A percentile compares a stretch with the other conserved stretches of the same genome.
phyloP scores from a whole-genome alignment of 2,113 vertebrate species.

The Trematomus loennbergii region DNA sequence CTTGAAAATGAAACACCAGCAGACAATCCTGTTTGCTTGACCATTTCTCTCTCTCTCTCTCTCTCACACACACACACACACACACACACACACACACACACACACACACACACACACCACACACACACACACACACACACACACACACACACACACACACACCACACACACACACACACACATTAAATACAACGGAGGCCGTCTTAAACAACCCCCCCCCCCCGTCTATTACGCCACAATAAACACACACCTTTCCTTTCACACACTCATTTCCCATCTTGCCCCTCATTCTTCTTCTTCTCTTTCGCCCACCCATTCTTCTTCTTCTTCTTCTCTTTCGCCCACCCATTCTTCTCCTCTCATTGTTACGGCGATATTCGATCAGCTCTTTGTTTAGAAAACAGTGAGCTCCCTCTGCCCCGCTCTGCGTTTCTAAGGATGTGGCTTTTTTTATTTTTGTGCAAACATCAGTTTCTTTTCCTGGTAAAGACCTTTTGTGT shows the following conservation, averaged over 20 bases:
- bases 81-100: slow-evolving; percentile 6
- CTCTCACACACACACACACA: background rate
- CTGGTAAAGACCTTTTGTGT: slow-evolving; percentile 10
- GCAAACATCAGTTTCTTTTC: slow-evolving; percentile 40
- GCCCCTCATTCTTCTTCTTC: background rate
- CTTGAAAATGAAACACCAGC: slow-evolving; percentile 3
- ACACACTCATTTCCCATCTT: background rate
- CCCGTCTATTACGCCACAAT: background rate
- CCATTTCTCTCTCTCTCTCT: background rate
- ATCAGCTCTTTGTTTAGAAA: slow-evolving; percentile 51
- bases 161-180: too few species aligned
- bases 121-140: too few species aligned
- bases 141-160: too few species aligned
- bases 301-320: background rate
- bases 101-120: too few species aligned
- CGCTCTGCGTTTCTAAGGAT: slow-evolving; percentile 43
- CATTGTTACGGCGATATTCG: slow-evolving; percentile 36
- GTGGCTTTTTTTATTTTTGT: slow-evolving; percentile 28
- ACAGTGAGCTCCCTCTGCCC: slow-evolving; percentile 24
- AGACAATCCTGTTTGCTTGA: background rate
- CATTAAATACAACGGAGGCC: background rate
- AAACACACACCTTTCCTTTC: slow-evolving; percentile 13
- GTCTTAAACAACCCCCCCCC: slow-evolving; percentile 12
- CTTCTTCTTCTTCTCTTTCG: too few species aligned
- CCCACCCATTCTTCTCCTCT: too few species aligned